These are phyloP conservation scores for Rhagophthalmus giganteus DNA, from an alignment of 2,888 invertebrate genomes.

Conservation along the genomic window DNA sequence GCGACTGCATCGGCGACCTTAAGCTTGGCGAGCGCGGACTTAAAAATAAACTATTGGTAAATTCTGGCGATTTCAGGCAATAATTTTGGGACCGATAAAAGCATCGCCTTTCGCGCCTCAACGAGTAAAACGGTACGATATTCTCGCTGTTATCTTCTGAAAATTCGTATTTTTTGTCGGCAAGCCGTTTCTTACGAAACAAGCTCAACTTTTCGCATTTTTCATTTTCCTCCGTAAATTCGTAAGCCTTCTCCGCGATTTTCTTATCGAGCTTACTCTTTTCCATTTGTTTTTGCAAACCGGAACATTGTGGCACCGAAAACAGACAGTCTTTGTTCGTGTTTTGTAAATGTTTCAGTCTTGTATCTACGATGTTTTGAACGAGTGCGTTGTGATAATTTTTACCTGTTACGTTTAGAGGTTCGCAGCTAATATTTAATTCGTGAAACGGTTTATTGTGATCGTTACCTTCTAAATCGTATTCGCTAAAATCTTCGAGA, in stretches of 20 bases:
- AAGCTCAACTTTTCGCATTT: slow-evolving; percentile 86
- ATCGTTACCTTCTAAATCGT: slow-evolving; percentile 54
- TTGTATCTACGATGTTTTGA: slow-evolving; percentile 52
- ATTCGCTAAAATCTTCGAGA: slow-evolving; percentile 55
- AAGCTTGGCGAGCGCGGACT: slow-evolving; percentile 50
- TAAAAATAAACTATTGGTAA: slow-evolving; percentile 47
- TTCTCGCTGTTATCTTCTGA: slow-evolving; percentile 75
- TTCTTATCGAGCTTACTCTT: slow-evolving; percentile 55
- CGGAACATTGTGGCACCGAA: slow-evolving; percentile 49
- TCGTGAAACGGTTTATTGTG: slow-evolving; percentile 56
- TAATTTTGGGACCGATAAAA: slow-evolving; percentile 46
- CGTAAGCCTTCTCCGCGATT: slow-evolving; percentile 75
- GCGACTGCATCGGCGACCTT: slow-evolving; percentile 54
- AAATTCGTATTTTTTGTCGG: slow-evolving; percentile 91
- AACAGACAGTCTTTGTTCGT: slow-evolving; percentile 49
- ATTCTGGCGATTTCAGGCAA: slow-evolving; percentile 51
- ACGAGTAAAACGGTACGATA: slow-evolving; percentile 67
- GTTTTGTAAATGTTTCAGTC: slow-evolving; percentile 51
- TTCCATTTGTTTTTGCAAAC: slow-evolving; percentile 42
- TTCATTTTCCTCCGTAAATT: slow-evolving; percentile 81
- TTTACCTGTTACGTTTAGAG: slow-evolving; percentile 55
- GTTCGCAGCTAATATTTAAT: slow-evolving; percentile 56
- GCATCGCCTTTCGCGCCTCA: slow-evolving; percentile 55
- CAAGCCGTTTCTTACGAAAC: slow-evolving; percentile 80
- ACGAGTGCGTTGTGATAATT: slow-evolving; percentile 54